Evolutionary conservation across 2,797 vertebrate genomes (phyloP).

Genomic region (Sphaeramia orbicularis): DNA sequence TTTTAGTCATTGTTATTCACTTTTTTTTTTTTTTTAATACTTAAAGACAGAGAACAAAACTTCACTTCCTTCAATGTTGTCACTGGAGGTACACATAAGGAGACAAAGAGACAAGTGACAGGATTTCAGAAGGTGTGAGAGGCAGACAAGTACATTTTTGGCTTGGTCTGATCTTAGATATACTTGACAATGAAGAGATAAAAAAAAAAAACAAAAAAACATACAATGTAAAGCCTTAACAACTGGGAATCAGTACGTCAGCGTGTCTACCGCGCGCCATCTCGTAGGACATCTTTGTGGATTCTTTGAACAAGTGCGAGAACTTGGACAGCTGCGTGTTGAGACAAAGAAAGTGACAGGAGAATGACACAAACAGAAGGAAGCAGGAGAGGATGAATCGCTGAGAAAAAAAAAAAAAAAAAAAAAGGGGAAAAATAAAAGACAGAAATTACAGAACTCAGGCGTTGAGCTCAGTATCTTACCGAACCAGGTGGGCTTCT

Average conservation of each 20-base stretch:
- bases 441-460: conserved; percentile 6
- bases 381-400: neutral
- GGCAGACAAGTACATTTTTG: too few relatives aligned
- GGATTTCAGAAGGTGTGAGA: too few relatives aligned
- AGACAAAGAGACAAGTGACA: neutral
- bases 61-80: too few relatives aligned
- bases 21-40: conserved; percentile 2
- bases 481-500: conserved; percentile 12
- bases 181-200: too few relatives aligned
- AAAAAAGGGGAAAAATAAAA: neutral
- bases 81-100: too few relatives aligned
- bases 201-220: too few relatives aligned
- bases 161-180: too few relatives aligned
- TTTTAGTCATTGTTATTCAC: neutral
- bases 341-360: conserved; percentile 7
- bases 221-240: neutral
- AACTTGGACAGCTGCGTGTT: neutral
- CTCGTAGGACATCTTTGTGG: neutral
- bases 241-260: neutral
- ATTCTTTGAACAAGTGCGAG: neutral
- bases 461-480: conserved; percentile 34
- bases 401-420: neutral
- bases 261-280: neutral
- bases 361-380: conserved; percentile 1
- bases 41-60: too few relatives aligned